Evolutionary conservation across 53 echinoderm and acorn worm species (phyloP).

Genomic region (Crossaster papposus): DNA sequence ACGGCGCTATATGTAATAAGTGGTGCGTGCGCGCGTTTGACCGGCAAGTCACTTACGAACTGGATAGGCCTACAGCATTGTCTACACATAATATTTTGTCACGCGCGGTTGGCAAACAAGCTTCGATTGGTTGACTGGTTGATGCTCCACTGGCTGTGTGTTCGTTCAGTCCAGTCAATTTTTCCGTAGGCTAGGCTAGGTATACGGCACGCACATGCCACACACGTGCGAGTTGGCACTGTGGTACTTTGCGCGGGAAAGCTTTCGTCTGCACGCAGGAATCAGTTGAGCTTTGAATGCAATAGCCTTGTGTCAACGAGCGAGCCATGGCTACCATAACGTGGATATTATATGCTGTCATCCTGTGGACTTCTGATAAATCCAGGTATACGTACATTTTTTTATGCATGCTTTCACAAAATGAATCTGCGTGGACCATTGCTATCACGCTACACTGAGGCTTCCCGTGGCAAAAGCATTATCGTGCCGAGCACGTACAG

Average conservation of each 20-base stretch:
- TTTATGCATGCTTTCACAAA: not conserved
- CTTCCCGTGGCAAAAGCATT: too few relatives aligned
- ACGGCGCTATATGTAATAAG: too few relatives aligned
- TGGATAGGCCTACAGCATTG: too few relatives aligned
- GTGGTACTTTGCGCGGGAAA: not conserved
- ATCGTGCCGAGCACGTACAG: too few relatives aligned
- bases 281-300: not conserved
- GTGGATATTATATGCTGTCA: constrained; percentile 9
- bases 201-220: not conserved
- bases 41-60: too few relatives aligned
- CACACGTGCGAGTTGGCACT: not conserved
- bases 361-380: not conserved
- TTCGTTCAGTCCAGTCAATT: not conserved
- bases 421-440: not conserved
- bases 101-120: too few relatives aligned
- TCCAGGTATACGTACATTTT: not conserved
- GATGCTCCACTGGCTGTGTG: not conserved
- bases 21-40: too few relatives aligned
- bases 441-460: not conserved
- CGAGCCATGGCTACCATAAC: not conserved
- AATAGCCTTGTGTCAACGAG: too few relatives aligned
- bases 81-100: too few relatives aligned
- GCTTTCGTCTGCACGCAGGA: not conserved
- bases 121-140: not conserved
- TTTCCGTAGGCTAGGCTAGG: not conserved